phyloP scores from a whole-genome alignment of 2,113 vertebrate species.

The Sturnira hondurensis region DNA sequence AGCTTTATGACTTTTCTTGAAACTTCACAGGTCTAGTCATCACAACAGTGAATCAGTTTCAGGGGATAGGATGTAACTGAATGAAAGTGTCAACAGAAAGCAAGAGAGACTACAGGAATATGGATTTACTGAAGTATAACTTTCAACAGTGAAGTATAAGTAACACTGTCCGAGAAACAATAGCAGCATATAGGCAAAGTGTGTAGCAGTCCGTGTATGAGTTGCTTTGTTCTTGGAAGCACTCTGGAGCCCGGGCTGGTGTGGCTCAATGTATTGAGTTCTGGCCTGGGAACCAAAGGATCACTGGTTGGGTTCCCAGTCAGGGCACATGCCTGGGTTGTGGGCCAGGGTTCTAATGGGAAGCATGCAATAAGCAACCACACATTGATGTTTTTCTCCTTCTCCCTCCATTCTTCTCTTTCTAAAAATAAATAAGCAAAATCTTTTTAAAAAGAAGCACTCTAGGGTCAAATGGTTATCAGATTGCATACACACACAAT shows the following conservation, averaged over 20 bases:
- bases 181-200: not conserved
- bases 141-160: not conserved
- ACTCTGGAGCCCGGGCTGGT: too few relatives aligned
- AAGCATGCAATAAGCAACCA: too few relatives aligned
- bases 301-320: too few relatives aligned
- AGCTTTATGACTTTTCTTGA: not conserved
- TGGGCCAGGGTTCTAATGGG: too few relatives aligned
- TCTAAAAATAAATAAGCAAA: too few relatives aligned
- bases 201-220: not conserved
- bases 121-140: conserved; percentile 9
- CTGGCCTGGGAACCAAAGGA: too few relatives aligned
- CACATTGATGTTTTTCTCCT: too few relatives aligned
- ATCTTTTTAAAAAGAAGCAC: not conserved
- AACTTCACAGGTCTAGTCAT: not conserved
- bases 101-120: not conserved
- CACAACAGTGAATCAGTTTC: not conserved
- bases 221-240: not conserved
- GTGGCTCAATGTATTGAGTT: too few relatives aligned
- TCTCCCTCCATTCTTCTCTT: too few relatives aligned
- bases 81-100: conserved; percentile 12
- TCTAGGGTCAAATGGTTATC: not conserved
- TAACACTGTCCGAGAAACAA: not conserved
- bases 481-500: not conserved
- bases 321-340: too few relatives aligned
- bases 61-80: not conserved